Evolutionary conservation across 2,888 invertebrate genomes (phyloP).

Genomic region (Dyspetes luteomarginatus): DNA sequence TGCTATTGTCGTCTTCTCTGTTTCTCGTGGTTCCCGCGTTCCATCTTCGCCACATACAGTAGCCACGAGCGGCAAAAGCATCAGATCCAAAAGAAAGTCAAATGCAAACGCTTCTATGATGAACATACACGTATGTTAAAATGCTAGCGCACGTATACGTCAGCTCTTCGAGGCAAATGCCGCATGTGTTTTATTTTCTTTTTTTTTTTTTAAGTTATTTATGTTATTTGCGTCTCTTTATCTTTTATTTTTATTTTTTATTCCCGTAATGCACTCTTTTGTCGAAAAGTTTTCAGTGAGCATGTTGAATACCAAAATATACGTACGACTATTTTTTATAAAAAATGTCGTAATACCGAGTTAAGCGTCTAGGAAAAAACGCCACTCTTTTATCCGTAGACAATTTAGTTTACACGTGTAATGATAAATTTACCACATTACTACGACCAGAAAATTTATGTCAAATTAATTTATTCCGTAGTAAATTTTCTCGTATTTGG

Average conservation of each 20-base stretch:
- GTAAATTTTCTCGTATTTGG: too few species aligned
- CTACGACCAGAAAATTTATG: too few species aligned
- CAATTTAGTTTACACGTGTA: constrained; percentile 2
- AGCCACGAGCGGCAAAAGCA: constrained; percentile 42
- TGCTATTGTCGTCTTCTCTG: constrained; percentile 67
- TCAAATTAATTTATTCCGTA: too few species aligned
- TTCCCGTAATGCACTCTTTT: constrained; percentile 33
- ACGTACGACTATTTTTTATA: constrained; percentile 8
- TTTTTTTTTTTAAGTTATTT: constrained; percentile 31
- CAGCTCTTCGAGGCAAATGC: constrained; percentile 32
- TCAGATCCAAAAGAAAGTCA: constrained; percentile 45
- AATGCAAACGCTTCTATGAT: constrained; percentile 52
- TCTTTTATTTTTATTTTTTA: constrained; percentile 21
- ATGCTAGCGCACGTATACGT: constrained; percentile 56
- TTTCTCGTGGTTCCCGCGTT: constrained; percentile 24
- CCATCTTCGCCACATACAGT: constrained; percentile 46
- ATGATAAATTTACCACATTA: constrained; percentile 6
- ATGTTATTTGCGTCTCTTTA: constrained; percentile 18
- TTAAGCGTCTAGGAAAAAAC: constrained; percentile 21
- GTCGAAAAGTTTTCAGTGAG: constrained; percentile 31
- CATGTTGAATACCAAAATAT: constrained; percentile 57
- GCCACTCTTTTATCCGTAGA: constrained; percentile 22
- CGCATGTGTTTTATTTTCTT: constrained; percentile 32
- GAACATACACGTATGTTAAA: not conserved
- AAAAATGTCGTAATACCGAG: constrained; percentile 28